Evolutionary conservation across 2,888 invertebrate species (phyloP), one percentile per base, ranked within the genome.

Genomic region (Napeogenes inachia): DNA sequence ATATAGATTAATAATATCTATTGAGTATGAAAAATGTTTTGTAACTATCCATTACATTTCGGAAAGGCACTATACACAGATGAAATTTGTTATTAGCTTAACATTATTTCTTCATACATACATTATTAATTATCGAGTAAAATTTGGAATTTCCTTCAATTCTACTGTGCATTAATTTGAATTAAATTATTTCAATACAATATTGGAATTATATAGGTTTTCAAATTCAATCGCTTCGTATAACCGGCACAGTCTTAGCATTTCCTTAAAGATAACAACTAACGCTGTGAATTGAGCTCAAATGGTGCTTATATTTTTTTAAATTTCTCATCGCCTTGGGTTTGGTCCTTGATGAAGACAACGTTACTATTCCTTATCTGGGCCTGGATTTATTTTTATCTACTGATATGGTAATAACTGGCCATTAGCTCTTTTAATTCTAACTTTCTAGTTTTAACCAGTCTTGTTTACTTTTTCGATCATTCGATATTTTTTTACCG

Each of bases 361-460:
- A 74, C 70, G 71, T 79, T 75, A 69, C 73, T 67, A 75, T 73
- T 69, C 68, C 73, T 59, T 73, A 63, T 68, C 70, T 74, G 75
- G 71, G 73, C 71, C 72, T 70, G 71, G 69, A 71, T 73, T 76
- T 77, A 71, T 77, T 74, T 75, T 21, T 21, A 21, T 21, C 82
- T 87, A 84, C 78, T 89, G 89, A 89, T 89, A 89, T 89, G 89
- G 21, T 21, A 21, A 80, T 83, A 81, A 79, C 75, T 71, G 78
- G 75, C 75, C 71, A 74, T 76, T 82, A 82, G 78, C 78, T 74
- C 72, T 75, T 77, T 77, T 80, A 78, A 80, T 71, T 79, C 79
- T 85, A 71, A 81, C 66, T 78, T 78, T 62, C 82, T 79, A 81
- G 78, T 78, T 74, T 79, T 84, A 84, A 82, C 81, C 89, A 89